A percentile compares a stretch with the other conserved stretches of the same genome.
These are phyloP conservation scores for Cyclopterus lumpus DNA, from an alignment of 2,797 vertebrate genomes.

Conservation along the genomic window DNA sequence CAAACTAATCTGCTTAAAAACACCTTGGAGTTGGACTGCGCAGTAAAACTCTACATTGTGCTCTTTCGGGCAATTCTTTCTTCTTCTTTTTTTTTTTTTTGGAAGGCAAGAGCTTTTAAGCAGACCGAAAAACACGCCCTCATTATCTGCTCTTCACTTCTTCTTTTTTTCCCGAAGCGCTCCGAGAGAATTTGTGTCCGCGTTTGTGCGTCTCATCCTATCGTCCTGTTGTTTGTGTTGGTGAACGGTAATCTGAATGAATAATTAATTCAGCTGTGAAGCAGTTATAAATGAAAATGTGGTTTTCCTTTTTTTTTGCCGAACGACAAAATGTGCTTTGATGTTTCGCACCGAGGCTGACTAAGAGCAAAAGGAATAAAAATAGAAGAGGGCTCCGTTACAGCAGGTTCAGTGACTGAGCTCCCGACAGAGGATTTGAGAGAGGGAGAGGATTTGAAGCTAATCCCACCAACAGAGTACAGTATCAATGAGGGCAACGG, in stretches of 20 bases:
- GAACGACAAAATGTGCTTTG: slow-evolving; percentile 74
- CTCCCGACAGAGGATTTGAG: slow-evolving; percentile 73
- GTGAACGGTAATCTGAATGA: slow-evolving; percentile 69
- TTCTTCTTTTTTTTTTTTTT: slow-evolving; percentile 8
- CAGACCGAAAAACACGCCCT: slow-evolving; percentile 41
- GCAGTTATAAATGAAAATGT: slow-evolving; percentile 67
- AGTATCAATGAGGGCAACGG: slow-evolving; percentile 71
- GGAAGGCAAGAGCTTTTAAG: slow-evolving; percentile 47
- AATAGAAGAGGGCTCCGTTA: slow-evolving; percentile 70
- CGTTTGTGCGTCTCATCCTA: slow-evolving; percentile 57
- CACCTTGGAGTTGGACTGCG: slow-evolving; percentile 47
- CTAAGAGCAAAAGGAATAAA: slow-evolving; percentile 63
- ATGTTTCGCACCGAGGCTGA: slow-evolving; percentile 71
- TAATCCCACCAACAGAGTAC: slow-evolving; percentile 78
- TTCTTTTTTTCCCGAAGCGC: slow-evolving; percentile 38
- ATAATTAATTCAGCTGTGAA: slow-evolving; percentile 75
- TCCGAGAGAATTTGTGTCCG: slow-evolving; percentile 45
- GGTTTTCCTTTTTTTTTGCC: slow-evolving; percentile 14
- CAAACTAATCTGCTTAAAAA: slow-evolving; percentile 63
- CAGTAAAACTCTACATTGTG: slow-evolving; percentile 42
- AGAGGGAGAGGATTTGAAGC: slow-evolving; percentile 75
- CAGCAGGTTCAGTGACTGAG: slow-evolving; percentile 72
- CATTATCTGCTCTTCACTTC: slow-evolving; percentile 66
- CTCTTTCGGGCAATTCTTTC: slow-evolving; percentile 17
- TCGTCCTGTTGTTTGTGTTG: slow-evolving; percentile 59